These are phyloP conservation scores for Prenolepis imparis DNA, from an alignment of 2,888 invertebrate species.

Conservation along the genomic window DNA sequence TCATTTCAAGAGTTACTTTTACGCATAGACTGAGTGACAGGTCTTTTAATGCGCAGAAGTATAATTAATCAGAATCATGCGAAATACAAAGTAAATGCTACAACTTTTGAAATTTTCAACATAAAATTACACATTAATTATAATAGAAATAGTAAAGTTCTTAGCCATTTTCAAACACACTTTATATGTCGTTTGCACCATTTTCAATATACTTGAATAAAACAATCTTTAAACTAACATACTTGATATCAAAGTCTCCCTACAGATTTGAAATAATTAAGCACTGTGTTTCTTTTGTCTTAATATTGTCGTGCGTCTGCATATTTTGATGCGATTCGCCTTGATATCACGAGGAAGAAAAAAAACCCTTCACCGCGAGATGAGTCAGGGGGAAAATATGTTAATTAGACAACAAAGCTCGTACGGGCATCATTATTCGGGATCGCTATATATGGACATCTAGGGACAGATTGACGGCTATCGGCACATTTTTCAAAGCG, in stretches of 20 bases:
- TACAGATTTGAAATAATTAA: constrained; percentile 3
- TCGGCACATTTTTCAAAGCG: constrained; percentile 66
- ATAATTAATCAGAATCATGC: constrained; percentile 35
- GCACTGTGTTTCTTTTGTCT: not conserved
- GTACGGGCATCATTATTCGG: constrained; percentile 74
- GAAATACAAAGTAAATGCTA: not conserved
- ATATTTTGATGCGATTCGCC: constrained; percentile 17
- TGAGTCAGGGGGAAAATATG: constrained; percentile 76
- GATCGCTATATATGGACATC: constrained; percentile 80
- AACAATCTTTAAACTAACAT: not conserved
- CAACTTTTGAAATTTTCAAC: constrained; percentile 1
- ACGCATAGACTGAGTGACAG: constrained; percentile 27
- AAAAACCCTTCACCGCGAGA: constrained; percentile 70
- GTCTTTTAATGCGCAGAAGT: constrained; percentile 22
- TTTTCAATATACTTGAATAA: not conserved
- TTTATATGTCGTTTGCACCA: not conserved
- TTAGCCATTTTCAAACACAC: not conserved
- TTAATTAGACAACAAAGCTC: constrained; percentile 67
- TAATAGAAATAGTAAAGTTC: not conserved
- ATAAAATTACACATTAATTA: not conserved
- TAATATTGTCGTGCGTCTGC: not conserved
- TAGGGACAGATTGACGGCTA: constrained; percentile 70
- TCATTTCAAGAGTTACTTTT: constrained; percentile 29
- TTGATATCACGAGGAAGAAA: constrained; percentile 13
- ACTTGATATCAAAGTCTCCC: constrained; percentile 3